Conservation (phyloP, 2,797 vertebrate genomes). For the Amphiprion clarkii region DNA sequence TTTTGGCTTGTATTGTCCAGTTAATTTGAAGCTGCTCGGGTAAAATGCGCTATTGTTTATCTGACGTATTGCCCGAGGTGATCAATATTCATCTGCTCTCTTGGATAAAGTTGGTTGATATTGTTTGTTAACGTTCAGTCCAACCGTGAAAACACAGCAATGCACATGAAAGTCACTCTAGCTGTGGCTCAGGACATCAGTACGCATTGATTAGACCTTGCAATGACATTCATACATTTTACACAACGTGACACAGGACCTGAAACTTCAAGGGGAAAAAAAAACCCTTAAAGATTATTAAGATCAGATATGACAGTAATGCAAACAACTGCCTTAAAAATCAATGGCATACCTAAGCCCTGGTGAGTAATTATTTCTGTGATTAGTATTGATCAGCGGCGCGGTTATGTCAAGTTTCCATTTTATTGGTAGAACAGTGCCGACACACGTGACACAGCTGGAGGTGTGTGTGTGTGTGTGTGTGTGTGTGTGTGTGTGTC, state of each 20-base stretch:
- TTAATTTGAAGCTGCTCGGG: conserved; percentile 37
- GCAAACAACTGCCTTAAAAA: conserved; percentile 85
- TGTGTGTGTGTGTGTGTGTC: conserved; percentile 26
- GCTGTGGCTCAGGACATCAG: conserved; percentile 63
- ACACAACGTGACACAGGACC: conserved; percentile 63
- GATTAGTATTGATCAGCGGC: conserved; percentile 87
- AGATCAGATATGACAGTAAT: conserved; percentile 86
- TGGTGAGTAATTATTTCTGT: conserved; percentile 86
- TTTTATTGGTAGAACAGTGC: conserved; percentile 72
- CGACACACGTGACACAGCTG: conserved; percentile 61
- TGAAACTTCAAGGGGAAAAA: conserved; percentile 77
- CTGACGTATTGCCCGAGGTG: background rate
- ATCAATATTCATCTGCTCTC: conserved; percentile 46
- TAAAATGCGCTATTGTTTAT: conserved; percentile 41
- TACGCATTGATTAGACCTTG: conserved; percentile 75
- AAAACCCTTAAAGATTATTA: conserved; percentile 81
- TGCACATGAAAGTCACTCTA: conserved; percentile 61
- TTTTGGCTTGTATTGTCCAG: conserved; percentile 25
- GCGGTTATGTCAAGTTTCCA: conserved; percentile 68
- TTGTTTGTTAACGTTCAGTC: conserved; percentile 15
- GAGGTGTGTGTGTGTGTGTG: conserved; percentile 10
- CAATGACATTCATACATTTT: conserved; percentile 82
- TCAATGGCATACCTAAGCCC: conserved; percentile 83
- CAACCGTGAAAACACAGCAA: conserved; percentile 28
- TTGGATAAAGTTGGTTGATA: conserved; percentile 25